Conservation (phyloP, 2,113 vertebrate genomes). For the Corythoichthys haematopterus region DNA sequence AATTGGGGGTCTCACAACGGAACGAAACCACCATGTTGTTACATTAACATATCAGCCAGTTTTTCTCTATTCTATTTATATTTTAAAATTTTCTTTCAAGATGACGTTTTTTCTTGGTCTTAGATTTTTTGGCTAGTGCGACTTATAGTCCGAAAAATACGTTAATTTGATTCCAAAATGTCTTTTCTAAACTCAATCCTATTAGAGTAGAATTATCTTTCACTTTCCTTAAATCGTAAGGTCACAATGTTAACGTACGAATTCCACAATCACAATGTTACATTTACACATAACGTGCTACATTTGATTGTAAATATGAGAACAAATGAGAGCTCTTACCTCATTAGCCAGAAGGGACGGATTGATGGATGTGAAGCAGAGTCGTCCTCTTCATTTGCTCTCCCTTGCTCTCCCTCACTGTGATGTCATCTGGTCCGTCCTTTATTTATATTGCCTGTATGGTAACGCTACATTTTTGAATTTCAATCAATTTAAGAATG, state of each 20-base stretch:
- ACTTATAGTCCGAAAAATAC: too few relatives aligned
- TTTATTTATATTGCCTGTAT: not conserved
- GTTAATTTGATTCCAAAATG: slow-evolving; percentile 35
- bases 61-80: too few relatives aligned
- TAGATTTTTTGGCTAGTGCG: too few relatives aligned
- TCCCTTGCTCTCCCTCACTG: slow-evolving; percentile 23
- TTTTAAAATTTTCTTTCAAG: too few relatives aligned
- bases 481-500: not conserved
- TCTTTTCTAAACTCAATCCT: slow-evolving; percentile 28
- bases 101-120: too few relatives aligned
- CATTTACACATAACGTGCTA: not conserved
- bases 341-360: slow-evolving; percentile 35
- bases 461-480: not conserved
- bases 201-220: slow-evolving; percentile 23
- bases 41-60: too few relatives aligned
- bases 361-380: slow-evolving; percentile 1
- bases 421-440: not conserved
- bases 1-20: too few relatives aligned
- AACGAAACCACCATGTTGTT: too few relatives aligned
- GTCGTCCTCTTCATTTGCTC: slow-evolving; percentile 50
- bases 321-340: slow-evolving; percentile 58
- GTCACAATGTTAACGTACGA: not conserved
- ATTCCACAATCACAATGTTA: not conserved
- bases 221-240: slow-evolving; percentile 11
- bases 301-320: not conserved